Base-by-base conservation (phyloP, 1,140 invertebrate genomes). In the Megathymus violae region DNA sequence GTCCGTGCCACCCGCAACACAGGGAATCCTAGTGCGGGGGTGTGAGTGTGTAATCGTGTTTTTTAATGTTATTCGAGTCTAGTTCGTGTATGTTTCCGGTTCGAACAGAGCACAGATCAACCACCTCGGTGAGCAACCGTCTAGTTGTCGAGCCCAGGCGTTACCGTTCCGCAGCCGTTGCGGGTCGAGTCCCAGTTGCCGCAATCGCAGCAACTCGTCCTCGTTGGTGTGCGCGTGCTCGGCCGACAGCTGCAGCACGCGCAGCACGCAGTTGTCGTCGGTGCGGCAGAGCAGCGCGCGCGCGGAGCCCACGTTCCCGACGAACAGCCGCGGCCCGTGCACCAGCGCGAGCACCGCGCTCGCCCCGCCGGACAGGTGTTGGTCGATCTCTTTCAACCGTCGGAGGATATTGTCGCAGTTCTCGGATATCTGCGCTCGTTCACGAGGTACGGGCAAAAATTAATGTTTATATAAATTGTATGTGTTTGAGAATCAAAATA, bases 201-300 rank as follows among this genome's bases (percentile, higher is more conserved):
- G 93, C 2, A 98, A 84, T 67, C 97, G 89, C 40, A 95, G 76
- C 25, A 97, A 80, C 90, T 98, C 97, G 83, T 97, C 95, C 78
- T 97, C 96, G 84, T 98, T 98, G 36, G 91, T 91, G 9, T 97
- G 91, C 72, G 97, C 95, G 83, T 98, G 97, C 78, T 98, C 96
- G 0, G 95, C 93, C 34, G 94, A 96, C 27, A 98, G 82, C 76
- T 98, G 97, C 5, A 94, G 92, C 0, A 98, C 96, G 76, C 95
- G 92, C 34, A 97, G 82, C n/a, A 97, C 96, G 34, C 95, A 94
- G 80, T 97, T 95, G 25, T 92, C 91, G 81, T 97, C 97, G 0
- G 95, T 97, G 85, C 94, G 94, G 69, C 97, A 97, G 0, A 98
- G 88, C 13, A 98, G 84, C 0, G 96, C 96, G 71, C 97, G 91